phyloP scores from a whole-genome alignment of 2,888 invertebrate species.

The Julus scandinavius region DNA sequence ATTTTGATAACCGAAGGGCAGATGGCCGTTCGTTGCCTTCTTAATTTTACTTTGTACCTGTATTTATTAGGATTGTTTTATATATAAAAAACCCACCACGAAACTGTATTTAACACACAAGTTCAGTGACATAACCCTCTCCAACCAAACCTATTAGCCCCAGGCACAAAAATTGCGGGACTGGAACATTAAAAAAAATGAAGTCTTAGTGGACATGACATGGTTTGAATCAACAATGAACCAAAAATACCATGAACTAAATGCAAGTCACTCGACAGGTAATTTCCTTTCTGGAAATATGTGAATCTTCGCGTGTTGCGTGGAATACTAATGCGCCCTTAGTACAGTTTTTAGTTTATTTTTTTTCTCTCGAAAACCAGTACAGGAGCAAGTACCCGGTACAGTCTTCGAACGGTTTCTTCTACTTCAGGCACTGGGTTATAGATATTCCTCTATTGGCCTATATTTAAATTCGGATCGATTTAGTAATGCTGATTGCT shows the following conservation, averaged over 20 bases:
- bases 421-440: no score
- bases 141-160: slow-evolving; percentile 12
- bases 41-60: background rate
- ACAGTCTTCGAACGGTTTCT: no score
- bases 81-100: background rate
- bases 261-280: slow-evolving; percentile 21
- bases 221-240: background rate
- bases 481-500: no score
- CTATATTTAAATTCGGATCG: no score
- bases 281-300: slow-evolving; percentile 2
- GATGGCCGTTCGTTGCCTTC: background rate
- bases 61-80: background rate
- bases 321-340: background rate
- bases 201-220: background rate
- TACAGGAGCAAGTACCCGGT: no score
- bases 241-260: background rate
- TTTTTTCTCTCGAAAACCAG: no score
- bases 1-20: slow-evolving; percentile 3
- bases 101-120: background rate
- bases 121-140: background rate
- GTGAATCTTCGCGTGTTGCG: background rate
- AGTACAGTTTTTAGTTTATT: no score
- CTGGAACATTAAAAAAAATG: background rate
- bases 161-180: background rate
- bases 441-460: no score